These are phyloP conservation scores for Eilema sororculum DNA, from an alignment of 2,888 invertebrate species.

Conservation along the genomic window DNA sequence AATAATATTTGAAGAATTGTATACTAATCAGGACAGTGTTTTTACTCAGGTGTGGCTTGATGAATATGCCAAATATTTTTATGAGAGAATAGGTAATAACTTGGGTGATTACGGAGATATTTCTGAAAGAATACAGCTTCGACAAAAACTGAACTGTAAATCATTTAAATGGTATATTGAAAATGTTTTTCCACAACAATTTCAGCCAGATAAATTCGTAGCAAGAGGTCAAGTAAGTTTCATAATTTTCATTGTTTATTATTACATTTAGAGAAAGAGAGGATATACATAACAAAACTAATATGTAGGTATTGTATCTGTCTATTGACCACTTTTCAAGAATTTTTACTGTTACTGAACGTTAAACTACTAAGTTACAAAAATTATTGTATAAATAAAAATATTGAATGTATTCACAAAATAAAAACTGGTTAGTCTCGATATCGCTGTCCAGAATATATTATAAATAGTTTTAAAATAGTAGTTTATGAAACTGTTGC, in stretches of 20 bases:
- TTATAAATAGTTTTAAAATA: no score
- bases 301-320: no score
- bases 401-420: no score
- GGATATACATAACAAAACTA: not conserved
- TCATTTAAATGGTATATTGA: conserved; percentile 98
- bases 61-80: conserved; percentile 97
- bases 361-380: no score
- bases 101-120: conserved; percentile 97
- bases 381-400: no score
- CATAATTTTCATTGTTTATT: not conserved
- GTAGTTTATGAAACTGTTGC: no score
- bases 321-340: not conserved
- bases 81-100: conserved; percentile 82
- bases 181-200: conserved; percentile 97
- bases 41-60: conserved; percentile 94
- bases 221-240: conserved; percentile 96
- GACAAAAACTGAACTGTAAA: conserved; percentile 95
- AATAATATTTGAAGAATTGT: not conserved
- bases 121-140: conserved; percentile 90
- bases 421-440: no score
- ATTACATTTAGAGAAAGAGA: not conserved
- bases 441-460: not conserved
- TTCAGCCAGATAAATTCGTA: conserved; percentile 97
- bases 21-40: not conserved
- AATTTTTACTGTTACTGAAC: no score